Percentiles rank a stretch among this genome's conserved stretches.
phyloP scores from a whole-genome alignment of 2,113 vertebrate species.

The Cercocebus atys region DNA sequence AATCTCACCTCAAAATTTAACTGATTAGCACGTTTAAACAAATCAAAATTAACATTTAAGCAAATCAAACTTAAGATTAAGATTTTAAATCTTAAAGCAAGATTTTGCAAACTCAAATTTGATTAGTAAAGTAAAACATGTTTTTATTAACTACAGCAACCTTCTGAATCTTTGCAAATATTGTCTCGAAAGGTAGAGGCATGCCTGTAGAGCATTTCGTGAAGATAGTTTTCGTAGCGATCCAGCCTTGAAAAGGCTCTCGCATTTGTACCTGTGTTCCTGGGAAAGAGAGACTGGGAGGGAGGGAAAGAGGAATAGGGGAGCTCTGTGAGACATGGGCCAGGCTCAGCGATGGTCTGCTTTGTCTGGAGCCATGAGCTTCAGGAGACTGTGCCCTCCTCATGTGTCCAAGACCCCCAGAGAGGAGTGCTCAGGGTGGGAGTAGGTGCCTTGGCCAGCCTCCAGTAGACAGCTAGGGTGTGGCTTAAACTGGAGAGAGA shows the following conservation, averaged over 20 bases:
- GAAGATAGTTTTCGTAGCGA: not conserved
- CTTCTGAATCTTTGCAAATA: not conserved
- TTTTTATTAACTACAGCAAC: not conserved
- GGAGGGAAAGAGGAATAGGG: not conserved
- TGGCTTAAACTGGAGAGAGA: not conserved
- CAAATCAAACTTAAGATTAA: not conserved
- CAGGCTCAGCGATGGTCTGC: not conserved
- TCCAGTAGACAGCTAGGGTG: not conserved
- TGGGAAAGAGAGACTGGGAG: rapidly evolving
- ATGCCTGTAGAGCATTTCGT: not conserved
- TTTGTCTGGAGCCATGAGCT: not conserved
- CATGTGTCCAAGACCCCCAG: not conserved
- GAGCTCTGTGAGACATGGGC: not conserved
- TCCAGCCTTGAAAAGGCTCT: not conserved
- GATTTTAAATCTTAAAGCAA: not conserved
- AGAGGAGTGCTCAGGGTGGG: not conserved
- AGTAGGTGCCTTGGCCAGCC: no score
- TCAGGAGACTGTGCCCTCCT: not conserved
- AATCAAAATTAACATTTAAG: no score
- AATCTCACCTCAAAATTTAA: not conserved
- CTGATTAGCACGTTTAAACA: no score
- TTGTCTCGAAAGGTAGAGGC: not conserved
- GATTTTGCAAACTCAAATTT: not conserved
- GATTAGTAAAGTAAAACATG: not conserved
- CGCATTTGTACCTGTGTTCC: not conserved